A percentile compares a stretch with the other conserved stretches of the same genome.
These are phyloP conservation scores for Phainopepla nitens DNA, from an alignment of 2,113 vertebrate species.

Conservation along the genomic window DNA sequence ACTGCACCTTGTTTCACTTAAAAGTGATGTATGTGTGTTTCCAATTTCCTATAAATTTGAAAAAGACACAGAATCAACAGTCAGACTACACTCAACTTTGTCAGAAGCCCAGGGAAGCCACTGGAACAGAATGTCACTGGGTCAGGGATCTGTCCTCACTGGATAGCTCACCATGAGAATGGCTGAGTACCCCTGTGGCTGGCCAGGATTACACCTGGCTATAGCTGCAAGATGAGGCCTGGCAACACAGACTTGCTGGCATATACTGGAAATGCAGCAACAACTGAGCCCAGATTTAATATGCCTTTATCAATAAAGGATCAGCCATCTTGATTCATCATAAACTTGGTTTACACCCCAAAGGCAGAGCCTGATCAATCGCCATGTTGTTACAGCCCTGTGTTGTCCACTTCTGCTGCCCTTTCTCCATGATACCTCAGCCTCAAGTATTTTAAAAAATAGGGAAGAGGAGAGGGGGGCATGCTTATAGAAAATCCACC, in stretches of 20 bases:
- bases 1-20: neutral
- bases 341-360: neutral
- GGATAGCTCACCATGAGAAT: neutral
- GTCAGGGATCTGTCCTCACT: neutral
- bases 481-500: neutral
- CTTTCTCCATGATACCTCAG: neutral
- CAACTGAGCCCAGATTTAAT: neutral
- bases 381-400: neutral
- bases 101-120: neutral
- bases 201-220: neutral
- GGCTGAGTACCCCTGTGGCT: neutral
- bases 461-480: rapidly evolving
- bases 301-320: neutral
- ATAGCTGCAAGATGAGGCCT: neutral
- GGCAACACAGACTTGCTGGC: neutral
- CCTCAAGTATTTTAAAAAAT: neutral
- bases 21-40: neutral
- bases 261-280: neutral
- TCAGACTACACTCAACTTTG: rapidly evolving
- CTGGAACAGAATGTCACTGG: neutral
- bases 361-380: neutral
- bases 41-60: neutral
- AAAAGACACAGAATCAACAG: neutral
- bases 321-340: neutral
- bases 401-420: neutral